phyloP scores from a whole-genome alignment of 2,888 invertebrate species.

The Gari tellinella region DNA sequence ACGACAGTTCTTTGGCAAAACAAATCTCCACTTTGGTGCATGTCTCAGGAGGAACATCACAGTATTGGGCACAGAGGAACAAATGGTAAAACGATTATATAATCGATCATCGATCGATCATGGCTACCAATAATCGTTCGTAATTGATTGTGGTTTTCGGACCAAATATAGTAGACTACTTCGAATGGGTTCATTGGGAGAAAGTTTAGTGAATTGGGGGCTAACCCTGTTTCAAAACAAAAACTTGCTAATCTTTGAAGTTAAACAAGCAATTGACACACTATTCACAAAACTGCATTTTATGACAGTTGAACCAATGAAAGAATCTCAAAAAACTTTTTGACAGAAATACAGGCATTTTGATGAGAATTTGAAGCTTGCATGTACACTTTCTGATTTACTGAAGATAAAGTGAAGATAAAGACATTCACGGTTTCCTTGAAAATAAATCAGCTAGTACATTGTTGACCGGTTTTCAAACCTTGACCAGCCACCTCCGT shows the following conservation, averaged over 20 bases:
- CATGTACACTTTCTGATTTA: too few species aligned
- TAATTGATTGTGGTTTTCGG: too few species aligned
- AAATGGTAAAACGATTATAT: too few species aligned
- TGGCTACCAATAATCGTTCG: too few species aligned
- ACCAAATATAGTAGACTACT: too few species aligned
- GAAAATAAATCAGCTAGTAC: slow-evolving; percentile 23
- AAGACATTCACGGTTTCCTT: slow-evolving; percentile 14
- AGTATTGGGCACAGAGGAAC: too few species aligned
- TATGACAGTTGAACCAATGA: slow-evolving; percentile 15
- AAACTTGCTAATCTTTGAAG: slow-evolving; percentile 37
- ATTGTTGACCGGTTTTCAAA: slow-evolving; percentile 19
- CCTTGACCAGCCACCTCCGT: slow-evolving; percentile 24
- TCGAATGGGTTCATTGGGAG: too few species aligned
- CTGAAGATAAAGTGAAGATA: slow-evolving; percentile 21
- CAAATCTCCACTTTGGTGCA: too few species aligned
- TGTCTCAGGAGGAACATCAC: too few species aligned
- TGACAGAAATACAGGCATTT: slow-evolving; percentile 1
- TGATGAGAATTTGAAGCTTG: slow-evolving; percentile 18
- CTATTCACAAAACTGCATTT: slow-evolving; percentile 21
- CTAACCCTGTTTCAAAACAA: slow-evolving; percentile 37
- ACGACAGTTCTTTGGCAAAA: too few species aligned
- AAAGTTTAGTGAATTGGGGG: too few species aligned
- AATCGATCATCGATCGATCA: too few species aligned
- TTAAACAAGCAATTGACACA: slow-evolving; percentile 26
- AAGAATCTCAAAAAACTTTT: slow-evolving; percentile 16